Conservation (phyloP, 2,113 vertebrate species). For the Hyaena hyaena region DNA sequence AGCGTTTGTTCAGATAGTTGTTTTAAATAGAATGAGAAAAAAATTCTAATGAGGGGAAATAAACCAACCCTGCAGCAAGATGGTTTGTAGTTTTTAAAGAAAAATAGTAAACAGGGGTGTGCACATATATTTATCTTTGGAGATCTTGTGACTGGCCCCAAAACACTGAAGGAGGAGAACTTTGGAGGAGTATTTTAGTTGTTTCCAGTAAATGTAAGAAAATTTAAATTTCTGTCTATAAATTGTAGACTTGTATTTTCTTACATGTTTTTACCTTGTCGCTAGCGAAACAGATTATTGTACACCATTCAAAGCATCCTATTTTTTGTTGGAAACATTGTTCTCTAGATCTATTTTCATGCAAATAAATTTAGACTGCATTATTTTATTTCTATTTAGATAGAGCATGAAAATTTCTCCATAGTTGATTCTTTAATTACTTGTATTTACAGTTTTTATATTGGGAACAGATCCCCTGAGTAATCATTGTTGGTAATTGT, state of each 20-base stretch:
- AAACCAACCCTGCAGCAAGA: neutral
- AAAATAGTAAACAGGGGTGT: slow-evolving; percentile 13
- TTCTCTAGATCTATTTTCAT: slow-evolving; percentile 46
- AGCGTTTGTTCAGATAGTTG: neutral
- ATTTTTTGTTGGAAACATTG: slow-evolving; percentile 20
- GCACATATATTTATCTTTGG: neutral
- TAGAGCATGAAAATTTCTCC: neutral
- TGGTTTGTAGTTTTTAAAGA: slow-evolving; percentile 14
- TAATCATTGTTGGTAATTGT: neutral
- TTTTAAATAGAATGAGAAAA: slow-evolving; percentile 38
- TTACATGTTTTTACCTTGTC: neutral
- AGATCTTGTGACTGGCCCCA: neutral
- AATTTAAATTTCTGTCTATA: neutral
- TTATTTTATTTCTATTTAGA: slow-evolving; percentile 5
- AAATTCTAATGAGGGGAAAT: neutral
- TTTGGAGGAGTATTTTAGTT: slow-evolving; percentile 12
- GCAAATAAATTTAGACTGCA: slow-evolving; percentile 30
- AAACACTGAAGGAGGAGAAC: neutral
- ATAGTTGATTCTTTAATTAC: neutral
- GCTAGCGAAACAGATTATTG: neutral
- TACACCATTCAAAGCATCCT: neutral
- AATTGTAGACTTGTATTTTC: neutral
- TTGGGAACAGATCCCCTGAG: neutral
- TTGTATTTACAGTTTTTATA: neutral
- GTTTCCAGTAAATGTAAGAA: slow-evolving; percentile 4